These are phyloP conservation scores for Thunnus albacares DNA, from an alignment of 2,797 vertebrate species.

Conservation along the genomic window DNA sequence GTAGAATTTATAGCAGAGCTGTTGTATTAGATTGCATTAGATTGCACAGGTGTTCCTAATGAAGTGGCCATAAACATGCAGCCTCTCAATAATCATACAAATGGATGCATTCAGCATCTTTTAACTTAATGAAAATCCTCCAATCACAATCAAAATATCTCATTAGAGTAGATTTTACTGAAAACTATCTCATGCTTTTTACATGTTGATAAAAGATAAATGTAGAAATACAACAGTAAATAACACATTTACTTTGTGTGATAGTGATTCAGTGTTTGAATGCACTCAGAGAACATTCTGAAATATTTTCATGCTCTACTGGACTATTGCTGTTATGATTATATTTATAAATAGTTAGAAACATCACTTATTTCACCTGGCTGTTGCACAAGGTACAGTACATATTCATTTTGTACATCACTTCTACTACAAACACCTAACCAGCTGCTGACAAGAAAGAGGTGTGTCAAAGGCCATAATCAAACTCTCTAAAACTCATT, in stretches of 20 bases:
- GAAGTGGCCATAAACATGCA: too few species aligned
- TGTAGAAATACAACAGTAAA: not conserved
- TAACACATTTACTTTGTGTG: not conserved
- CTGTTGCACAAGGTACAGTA: not conserved
- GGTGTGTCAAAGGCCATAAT: conserved; percentile 38
- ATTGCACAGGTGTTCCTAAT: too few species aligned
- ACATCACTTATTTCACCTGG: conserved; percentile 11
- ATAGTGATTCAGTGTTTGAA: not conserved
- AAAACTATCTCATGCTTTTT: not conserved
- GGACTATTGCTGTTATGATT: not conserved
- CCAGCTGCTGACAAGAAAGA: conserved; percentile 46
- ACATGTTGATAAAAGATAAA: not conserved
- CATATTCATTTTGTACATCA: conserved; percentile 31
- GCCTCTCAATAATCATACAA: too few species aligned
- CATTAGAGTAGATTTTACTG: not conserved
- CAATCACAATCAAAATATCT: not conserved
- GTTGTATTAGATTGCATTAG: too few species aligned
- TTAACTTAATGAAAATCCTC: not conserved
- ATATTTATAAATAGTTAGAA: not conserved
- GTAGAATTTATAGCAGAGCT: too few species aligned
- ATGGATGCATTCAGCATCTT: not conserved
- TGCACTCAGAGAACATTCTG: not conserved
- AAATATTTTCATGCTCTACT: not conserved
- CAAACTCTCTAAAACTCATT: conserved; percentile 53
- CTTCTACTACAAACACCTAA: conserved; percentile 31